Evolutionary conservation across 1,140 invertebrate species (phyloP), one percentile per base, ranked within the genome.

Genomic region (Eumeta japonica): DNA sequence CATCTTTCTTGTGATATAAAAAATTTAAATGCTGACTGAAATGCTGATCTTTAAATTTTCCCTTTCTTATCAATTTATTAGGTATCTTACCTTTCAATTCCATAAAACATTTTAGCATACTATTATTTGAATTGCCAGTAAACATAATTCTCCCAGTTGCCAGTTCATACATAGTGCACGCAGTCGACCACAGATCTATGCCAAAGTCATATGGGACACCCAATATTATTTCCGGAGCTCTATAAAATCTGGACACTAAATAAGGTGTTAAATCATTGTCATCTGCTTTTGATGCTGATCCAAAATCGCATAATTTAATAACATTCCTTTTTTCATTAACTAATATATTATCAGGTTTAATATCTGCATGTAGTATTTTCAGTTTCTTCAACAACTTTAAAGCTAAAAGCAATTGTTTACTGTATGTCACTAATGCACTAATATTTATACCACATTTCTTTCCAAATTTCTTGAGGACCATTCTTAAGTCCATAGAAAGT

Each of bases 101-200:
- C 94, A 98, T 98, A 62, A 99, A 97, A 62, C 90, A 90, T 75
- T 99, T 99, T 15, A 99, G 78, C 97, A 99, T 99, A 79, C 98
- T 90, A 74, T 99, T 99, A 75, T 99, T 99, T 0, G 94, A 94
- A 68, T 93, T 94, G 13, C 97, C 97, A 40, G 92, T 88, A 62
- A 99, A 99, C 76, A 99, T 83, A 41, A 99, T 98, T 77, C 92
- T 93, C 16, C 96, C 96, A 13, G 96, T 98, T 58, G 97, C 97
- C 33, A 99, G 79, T 79, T 99, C 97, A 71, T 90, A 99, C 44
- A 99, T 89, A n/a, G 97, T 98, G 59, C 94, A 97, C 11, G 92
- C 97, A 15, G 94, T 88, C 15, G 94, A 97, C 96, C 97, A 99
- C 79, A 97, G 86, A 75, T 99, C 97, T 48, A 99, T 92, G 29